Percentiles rank a stretch among this genome's conserved stretches.
These are phyloP conservation scores for Acanthurus tractus DNA, from an alignment of 2,797 vertebrate genomes.

Conservation along the genomic window DNA sequence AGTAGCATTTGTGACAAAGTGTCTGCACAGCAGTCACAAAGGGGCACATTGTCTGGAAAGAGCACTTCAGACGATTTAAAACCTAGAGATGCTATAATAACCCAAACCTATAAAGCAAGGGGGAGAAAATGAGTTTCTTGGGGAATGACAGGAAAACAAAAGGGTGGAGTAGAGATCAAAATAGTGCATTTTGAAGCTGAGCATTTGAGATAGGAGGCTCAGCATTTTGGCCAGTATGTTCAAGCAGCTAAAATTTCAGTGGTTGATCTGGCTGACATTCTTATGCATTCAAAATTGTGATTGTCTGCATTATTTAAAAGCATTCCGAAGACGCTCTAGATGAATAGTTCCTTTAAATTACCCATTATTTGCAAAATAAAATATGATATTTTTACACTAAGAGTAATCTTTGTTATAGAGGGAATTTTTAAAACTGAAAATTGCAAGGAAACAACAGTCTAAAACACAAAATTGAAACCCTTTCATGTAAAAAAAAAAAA, in stretches of 20 bases:
- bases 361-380: neutral
- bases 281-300: neutral
- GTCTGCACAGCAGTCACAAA: slow-evolving; percentile 24
- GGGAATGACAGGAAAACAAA: slow-evolving; percentile 26
- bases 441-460: neutral
- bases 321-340: neutral
- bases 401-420: neutral
- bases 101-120: slow-evolving; percentile 20
- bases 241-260: neutral
- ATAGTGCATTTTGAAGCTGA: slow-evolving; percentile 4
- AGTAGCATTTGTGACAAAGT: slow-evolving; percentile 42
- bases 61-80: slow-evolving; percentile 45
- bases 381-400: neutral
- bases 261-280: neutral
- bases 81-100: slow-evolving; percentile 29
- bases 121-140: slow-evolving; percentile 30
- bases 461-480: no score
- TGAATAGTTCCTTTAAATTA: neutral
- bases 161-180: slow-evolving; percentile 6
- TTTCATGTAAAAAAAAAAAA: neutral
- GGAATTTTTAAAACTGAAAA: neutral
- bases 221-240: neutral
- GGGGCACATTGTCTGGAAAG: slow-evolving; percentile 25
- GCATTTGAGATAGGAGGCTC: neutral
- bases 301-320: neutral